Evolutionary conservation across 2,113 vertebrate species (phyloP).

Genomic region (Carassius gibelio): DNA sequence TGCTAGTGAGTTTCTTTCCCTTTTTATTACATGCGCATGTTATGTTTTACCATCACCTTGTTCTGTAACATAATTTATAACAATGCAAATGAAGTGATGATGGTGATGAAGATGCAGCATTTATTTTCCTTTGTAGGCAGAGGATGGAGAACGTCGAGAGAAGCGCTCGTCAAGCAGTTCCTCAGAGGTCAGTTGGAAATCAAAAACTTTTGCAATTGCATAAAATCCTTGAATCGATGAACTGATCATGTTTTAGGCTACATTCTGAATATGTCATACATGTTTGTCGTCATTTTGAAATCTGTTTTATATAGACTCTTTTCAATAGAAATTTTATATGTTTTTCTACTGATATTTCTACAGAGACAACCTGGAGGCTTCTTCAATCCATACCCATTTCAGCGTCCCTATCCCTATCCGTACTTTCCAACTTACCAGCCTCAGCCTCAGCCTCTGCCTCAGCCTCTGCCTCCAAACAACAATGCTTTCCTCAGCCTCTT

Average conservation of each 20-base stretch:
- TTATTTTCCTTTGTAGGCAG: conserved; percentile 5
- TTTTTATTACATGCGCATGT: background rate
- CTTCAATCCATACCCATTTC: conserved; percentile 2
- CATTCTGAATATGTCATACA: no score
- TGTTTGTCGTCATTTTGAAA: no score
- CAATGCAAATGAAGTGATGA: background rate
- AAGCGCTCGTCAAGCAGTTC: conserved; percentile 28
- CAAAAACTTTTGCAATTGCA: no score
- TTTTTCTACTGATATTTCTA: background rate
- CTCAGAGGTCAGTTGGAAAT: conserved; percentile 1
- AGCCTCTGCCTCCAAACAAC: background rate
- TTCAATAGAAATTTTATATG: background rate
- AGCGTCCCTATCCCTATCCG: conserved; percentile 14
- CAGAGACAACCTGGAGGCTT: conserved; percentile 27
- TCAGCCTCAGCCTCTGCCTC: background rate
- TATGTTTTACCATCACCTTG: background rate
- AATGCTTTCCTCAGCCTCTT: conserved; percentile 21
- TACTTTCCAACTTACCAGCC: background rate
- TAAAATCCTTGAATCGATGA: no score
- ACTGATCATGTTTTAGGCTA: no score
- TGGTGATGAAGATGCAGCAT: background rate
- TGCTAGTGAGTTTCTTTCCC: background rate
- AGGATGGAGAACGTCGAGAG: conserved; percentile 7
- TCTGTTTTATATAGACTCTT: background rate
- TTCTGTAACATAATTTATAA: background rate